phyloP scores from a whole-genome alignment of 1,140 invertebrate genomes.

The Drosophila ohnishii region DNA sequence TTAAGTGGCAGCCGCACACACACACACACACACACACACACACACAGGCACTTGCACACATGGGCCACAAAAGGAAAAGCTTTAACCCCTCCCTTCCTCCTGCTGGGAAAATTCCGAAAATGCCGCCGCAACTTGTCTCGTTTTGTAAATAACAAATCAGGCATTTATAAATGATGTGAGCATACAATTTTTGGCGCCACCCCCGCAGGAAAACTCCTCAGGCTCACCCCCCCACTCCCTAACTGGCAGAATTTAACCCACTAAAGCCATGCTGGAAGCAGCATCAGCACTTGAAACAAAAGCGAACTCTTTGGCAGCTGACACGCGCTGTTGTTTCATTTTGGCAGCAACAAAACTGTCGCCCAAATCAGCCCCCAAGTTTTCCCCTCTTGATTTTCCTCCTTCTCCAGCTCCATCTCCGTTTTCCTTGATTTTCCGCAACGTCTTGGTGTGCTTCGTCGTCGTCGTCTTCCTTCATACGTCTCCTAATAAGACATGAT shows the following conservation, averaged over 20 bases:
- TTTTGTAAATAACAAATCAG: conserved; percentile 83
- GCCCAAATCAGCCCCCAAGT: conserved; percentile 15
- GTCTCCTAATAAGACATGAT: conserved; percentile 83
- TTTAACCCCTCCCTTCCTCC: not conserved
- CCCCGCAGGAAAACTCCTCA: not conserved
- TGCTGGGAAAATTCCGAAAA: conserved; percentile 58
- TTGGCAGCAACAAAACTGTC: conserved; percentile 54
- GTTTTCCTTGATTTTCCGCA: conserved; percentile 5
- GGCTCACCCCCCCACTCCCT: not conserved
- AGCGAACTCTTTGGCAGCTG: conserved; percentile 70
- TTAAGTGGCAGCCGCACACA: conserved; percentile 66
- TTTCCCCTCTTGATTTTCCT: not conserved
- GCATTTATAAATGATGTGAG: conserved; percentile 83
- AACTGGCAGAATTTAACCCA: conserved; percentile 18
- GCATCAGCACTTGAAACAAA: conserved; percentile 74
- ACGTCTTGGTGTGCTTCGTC: conserved; percentile 24
- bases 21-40: conserved; percentile 23
- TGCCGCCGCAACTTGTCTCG: conserved; percentile 76
- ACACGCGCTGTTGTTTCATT: conserved; percentile 51
- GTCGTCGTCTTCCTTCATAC: conserved; percentile 62
- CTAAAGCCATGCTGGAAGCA: conserved; percentile 26
- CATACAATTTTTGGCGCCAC: conserved; percentile 67
- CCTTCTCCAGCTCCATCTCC: not conserved
- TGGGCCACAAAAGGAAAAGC: conserved; percentile 22
- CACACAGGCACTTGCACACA: conserved; percentile 9